phyloP scores from a whole-genome alignment of 1,140 invertebrate genomes.

The Caenorhabditis tropicalis region DNA sequence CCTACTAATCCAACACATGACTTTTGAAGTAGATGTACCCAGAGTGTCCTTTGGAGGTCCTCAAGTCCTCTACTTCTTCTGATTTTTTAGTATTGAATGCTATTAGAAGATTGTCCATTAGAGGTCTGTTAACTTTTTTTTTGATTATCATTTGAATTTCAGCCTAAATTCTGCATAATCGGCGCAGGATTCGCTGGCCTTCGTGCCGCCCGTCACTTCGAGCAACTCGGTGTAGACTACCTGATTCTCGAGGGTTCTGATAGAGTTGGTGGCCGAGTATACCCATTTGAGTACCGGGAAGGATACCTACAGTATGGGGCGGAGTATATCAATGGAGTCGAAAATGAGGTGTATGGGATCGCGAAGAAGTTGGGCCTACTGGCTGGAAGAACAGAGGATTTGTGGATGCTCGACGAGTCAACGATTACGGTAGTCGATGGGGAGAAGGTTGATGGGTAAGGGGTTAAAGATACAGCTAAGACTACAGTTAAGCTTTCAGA shows the following conservation, averaged over 20 bases:
- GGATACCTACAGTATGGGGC: slow-evolving; percentile 38
- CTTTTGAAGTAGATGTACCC: too few species aligned
- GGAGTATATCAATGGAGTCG: slow-evolving; percentile 36
- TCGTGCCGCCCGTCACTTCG: slow-evolving; percentile 20
- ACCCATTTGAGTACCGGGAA: slow-evolving; percentile 8
- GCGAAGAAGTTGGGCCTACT: not conserved
- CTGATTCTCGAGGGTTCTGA: slow-evolving; percentile 8
- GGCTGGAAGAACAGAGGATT: not conserved
- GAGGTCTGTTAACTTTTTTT: too few species aligned
- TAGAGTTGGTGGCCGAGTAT: slow-evolving; percentile 38
- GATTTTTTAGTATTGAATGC: too few species aligned
- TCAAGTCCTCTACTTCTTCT: too few species aligned
- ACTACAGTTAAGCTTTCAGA: too few species aligned
- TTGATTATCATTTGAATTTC: not conserved
- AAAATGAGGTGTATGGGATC: slow-evolving; percentile 41
- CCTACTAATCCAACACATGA: too few species aligned
- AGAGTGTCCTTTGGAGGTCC: too few species aligned
- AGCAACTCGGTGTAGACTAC: slow-evolving; percentile 39
- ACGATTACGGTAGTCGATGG: not conserved
- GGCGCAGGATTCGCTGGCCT: slow-evolving; percentile 47
- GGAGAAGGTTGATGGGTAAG: not conserved
- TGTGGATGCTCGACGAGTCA: not conserved
- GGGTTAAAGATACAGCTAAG: too few species aligned
- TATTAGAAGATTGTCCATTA: too few species aligned
- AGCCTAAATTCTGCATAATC: slow-evolving; percentile 13